A percentile compares a stretch with the other conserved stretches of the same genome.
Evolutionary conservation across 2,797 vertebrate species (phyloP).

Genomic region (Cephalopachus bancanus): DNA sequence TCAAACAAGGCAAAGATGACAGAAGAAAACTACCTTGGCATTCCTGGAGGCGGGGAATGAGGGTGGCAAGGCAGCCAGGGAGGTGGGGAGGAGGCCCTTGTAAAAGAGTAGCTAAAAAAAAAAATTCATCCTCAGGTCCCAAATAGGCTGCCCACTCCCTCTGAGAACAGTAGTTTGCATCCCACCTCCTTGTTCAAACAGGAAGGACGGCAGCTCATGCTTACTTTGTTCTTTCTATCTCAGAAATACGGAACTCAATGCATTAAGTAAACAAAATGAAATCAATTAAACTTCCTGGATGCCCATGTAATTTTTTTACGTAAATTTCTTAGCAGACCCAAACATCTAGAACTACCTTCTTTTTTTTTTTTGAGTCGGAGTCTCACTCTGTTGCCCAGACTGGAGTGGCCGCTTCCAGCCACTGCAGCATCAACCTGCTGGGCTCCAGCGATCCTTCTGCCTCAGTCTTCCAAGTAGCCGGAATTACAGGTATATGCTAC

Average conservation of each 20-base stretch:
- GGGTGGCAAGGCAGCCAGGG: neutral
- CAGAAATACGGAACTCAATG: neutral
- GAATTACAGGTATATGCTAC: too few relatives aligned
- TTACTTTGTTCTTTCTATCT: neutral
- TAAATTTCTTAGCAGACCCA: neutral
- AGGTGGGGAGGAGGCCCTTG: neutral
- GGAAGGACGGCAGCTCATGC: neutral
- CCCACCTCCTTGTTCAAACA: neutral
- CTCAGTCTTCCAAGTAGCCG: too few relatives aligned
- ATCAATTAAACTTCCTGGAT: constrained; percentile 4
- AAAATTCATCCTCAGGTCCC: too few relatives aligned
- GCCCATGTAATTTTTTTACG: neutral
- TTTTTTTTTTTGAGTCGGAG: too few relatives aligned
- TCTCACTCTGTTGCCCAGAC: too few relatives aligned
- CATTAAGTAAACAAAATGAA: neutral
- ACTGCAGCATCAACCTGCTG: too few relatives aligned
- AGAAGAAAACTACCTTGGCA: neutral
- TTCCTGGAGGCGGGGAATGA: neutral
- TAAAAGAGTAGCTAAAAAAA: neutral
- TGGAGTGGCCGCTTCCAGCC: too few relatives aligned
- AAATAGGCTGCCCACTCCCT: neutral
- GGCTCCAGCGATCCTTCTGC: too few relatives aligned
- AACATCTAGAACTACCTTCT: neutral
- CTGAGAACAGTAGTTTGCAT: too few relatives aligned
- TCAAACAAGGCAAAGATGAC: neutral